Conservation (phyloP, 1,140 invertebrate genomes). For the Cydia pomonella region DNA sequence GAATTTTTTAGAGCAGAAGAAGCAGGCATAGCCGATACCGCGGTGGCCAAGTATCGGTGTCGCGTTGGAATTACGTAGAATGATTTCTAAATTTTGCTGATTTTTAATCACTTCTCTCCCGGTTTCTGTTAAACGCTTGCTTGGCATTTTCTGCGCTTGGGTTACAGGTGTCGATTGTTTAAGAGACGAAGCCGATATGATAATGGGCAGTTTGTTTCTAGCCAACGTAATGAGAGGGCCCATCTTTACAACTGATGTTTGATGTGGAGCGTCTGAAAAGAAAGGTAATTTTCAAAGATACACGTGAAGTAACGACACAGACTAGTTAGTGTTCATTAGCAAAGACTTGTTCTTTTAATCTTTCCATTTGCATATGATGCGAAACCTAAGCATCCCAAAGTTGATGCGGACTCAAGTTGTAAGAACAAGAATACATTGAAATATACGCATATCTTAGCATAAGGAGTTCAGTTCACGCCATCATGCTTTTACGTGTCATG, state of each 20-base stretch:
- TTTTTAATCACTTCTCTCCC: slow-evolving; percentile 47
- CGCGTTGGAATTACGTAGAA: slow-evolving; percentile 53
- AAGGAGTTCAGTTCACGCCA: background rate
- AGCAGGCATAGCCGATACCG: slow-evolving; percentile 36
- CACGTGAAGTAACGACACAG: background rate
- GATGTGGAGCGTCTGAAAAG: slow-evolving; percentile 8
- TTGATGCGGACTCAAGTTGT: background rate
- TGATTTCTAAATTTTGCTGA: slow-evolving; percentile 48
- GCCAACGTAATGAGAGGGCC: background rate
- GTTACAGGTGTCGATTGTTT: background rate
- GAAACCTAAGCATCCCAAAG: too few species aligned
- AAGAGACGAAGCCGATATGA: background rate
- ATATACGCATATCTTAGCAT: background rate
- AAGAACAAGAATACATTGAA: background rate
- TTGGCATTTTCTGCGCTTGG: background rate
- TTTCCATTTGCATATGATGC: too few species aligned
- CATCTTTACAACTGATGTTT: slow-evolving; percentile 9
- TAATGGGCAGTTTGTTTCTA: background rate
- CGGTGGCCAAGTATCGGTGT: slow-evolving; percentile 28
- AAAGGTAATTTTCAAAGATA: background rate
- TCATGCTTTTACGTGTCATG: background rate
- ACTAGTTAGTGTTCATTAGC: too few species aligned
- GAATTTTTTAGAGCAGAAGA: slow-evolving; percentile 35
- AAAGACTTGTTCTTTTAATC: too few species aligned
- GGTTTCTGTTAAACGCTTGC: background rate